Evolutionary conservation across 2,797 vertebrate genomes (phyloP), one percentile per base, ranked within the genome.

Genomic region (Trachurus trachurus): DNA sequence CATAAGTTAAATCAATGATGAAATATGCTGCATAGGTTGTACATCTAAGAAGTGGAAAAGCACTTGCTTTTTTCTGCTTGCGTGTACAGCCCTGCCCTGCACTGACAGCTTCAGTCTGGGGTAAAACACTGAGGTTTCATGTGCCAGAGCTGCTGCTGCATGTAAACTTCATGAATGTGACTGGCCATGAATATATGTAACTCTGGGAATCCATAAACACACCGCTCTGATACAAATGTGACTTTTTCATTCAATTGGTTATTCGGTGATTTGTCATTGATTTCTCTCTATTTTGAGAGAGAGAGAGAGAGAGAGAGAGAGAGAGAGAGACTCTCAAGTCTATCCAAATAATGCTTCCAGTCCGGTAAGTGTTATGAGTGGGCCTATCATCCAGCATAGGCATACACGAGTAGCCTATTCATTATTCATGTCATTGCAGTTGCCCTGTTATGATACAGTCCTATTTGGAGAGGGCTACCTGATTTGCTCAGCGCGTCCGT

Each of bases 351-450:
- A 76, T 44, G 78, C 75, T 56, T 77, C 60, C 78, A 79, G 78
- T 88, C 65, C 75, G 76, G 80, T 76, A 71, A 82, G 80, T 81
- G 78, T 81, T 82, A 56, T 79, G 75, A 85, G 83, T 77, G 80
- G 81, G 79, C 81, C 78, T 83, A 86, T 93, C 87, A 87, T 75
- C 82, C 88, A 80, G 80, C 90, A 69, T 31, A 87, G 80, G 80
- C 89, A 74, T 84, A 88, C 89, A 90, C 37, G 84, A 89, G 89
- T 79, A 90, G 70, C 74, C 78, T 85, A 83, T 93, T 92, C 88
- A 93, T 93, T 93, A 93, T 94, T 91, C 86, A 93, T 93, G 90
- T 86, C 89, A 89, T 93, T 93, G 93, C 94, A 92, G 93, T 90
- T 90, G 91, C 88, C 90, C 90, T 89, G 92, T 92, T 93, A 89